phyloP scores from a whole-genome alignment of 2,797 vertebrate species.

The Diceros bicornis region DNA sequence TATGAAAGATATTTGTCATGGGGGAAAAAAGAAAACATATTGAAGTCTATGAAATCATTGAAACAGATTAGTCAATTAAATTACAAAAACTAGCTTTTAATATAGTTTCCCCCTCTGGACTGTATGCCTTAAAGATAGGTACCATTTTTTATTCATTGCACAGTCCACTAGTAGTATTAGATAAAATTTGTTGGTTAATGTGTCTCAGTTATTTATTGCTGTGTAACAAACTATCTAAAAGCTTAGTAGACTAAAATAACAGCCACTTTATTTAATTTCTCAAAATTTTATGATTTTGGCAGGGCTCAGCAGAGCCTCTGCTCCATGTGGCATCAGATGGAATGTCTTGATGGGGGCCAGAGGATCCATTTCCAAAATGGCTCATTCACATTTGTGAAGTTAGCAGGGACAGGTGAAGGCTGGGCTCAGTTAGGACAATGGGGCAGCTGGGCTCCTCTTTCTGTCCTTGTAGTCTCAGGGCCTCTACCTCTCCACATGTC shows the following conservation, averaged over 20 bases:
- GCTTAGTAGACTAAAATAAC: background rate
- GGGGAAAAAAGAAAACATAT: conserved; percentile 7
- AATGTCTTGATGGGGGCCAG: background rate
- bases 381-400: no score
- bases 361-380: background rate
- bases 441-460: background rate
- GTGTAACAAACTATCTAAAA: background rate
- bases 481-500: background rate
- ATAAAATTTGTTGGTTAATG: conserved; percentile 32
- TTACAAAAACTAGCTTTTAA: conserved; percentile 14
- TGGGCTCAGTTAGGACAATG: background rate
- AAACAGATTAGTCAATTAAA: conserved; percentile 50
- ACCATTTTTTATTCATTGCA: background rate
- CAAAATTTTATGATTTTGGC: background rate
- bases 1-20: background rate
- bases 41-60: conserved; percentile 19
- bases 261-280: conserved; percentile 1
- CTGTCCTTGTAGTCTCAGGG: background rate
- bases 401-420: background rate
- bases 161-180: background rate
- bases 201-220: background rate
- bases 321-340: background rate
- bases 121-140: background rate
- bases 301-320: background rate
- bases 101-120: background rate